phyloP scores from a whole-genome alignment of 2,113 vertebrate genomes.

The Malaclemys terrapin region DNA sequence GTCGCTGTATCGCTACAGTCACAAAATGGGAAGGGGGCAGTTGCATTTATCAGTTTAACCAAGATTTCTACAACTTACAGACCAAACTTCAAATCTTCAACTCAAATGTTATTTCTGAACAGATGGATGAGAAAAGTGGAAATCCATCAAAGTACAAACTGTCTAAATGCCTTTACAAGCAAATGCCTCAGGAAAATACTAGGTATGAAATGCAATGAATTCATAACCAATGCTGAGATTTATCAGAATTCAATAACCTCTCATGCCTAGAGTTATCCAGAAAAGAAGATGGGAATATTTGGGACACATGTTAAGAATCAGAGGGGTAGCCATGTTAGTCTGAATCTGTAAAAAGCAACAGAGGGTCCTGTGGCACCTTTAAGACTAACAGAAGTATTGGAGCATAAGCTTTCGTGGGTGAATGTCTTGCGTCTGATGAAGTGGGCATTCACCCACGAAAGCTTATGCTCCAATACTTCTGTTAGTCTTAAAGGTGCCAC shows the following conservation, averaged over 20 bases:
- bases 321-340: too few relatives aligned
- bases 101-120: background rate
- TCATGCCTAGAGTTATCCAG: background rate
- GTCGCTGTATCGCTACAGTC: too few relatives aligned
- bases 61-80: background rate
- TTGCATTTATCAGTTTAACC: background rate
- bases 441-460: too few relatives aligned
- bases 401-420: too few relatives aligned
- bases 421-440: too few relatives aligned
- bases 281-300: background rate
- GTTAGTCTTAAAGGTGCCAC: too few relatives aligned
- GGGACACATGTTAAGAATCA: background rate
- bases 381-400: too few relatives aligned
- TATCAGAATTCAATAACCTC: background rate
- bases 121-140: background rate
- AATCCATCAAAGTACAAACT: background rate
- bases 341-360: too few relatives aligned
- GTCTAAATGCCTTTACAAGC: constrained; percentile 9
- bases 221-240: background rate
- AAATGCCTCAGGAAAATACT: constrained; percentile 10
- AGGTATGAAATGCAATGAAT: background rate
- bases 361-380: too few relatives aligned
- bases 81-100: background rate
- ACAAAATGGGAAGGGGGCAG: background rate
- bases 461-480: too few relatives aligned